Evolutionary conservation across 2,888 invertebrate genomes (phyloP).

Genomic region (Celastrina argiolus): DNA sequence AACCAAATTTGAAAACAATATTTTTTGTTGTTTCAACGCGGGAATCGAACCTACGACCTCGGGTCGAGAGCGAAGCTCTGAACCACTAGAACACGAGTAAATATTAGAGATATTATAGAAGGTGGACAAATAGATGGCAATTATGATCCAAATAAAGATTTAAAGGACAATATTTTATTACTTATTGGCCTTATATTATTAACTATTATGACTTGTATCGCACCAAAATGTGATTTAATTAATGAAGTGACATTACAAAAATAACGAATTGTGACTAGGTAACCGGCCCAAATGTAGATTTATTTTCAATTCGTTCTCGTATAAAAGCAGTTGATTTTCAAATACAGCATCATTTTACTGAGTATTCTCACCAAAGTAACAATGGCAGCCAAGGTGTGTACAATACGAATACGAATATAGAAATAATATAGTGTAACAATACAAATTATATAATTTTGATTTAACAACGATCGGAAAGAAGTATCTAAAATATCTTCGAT

Average conservation of each 20-base stretch:
- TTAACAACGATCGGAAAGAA: no score
- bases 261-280: background rate
- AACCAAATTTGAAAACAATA: no score
- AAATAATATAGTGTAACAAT: no score
- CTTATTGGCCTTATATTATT: background rate
- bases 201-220: background rate
- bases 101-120: background rate
- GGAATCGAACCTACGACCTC: no score
- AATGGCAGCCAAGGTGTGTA: constrained; percentile 69
- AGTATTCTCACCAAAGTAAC: constrained; percentile 50
- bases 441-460: no score
- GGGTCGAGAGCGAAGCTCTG: no score
- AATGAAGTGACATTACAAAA: background rate
- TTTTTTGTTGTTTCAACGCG: no score
- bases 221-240: background rate
- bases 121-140: background rate
- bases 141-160: background rate
- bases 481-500: no score
- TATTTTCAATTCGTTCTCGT: constrained; percentile 31
- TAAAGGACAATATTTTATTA: background rate
- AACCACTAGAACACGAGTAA: no score
- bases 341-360: constrained; percentile 51
- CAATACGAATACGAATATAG: no score
- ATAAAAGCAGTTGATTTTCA: constrained; percentile 45
- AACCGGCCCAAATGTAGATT: constrained; percentile 14